phyloP scores from a whole-genome alignment of 2,888 invertebrate species.

The Keiferia lycopersicella region DNA sequence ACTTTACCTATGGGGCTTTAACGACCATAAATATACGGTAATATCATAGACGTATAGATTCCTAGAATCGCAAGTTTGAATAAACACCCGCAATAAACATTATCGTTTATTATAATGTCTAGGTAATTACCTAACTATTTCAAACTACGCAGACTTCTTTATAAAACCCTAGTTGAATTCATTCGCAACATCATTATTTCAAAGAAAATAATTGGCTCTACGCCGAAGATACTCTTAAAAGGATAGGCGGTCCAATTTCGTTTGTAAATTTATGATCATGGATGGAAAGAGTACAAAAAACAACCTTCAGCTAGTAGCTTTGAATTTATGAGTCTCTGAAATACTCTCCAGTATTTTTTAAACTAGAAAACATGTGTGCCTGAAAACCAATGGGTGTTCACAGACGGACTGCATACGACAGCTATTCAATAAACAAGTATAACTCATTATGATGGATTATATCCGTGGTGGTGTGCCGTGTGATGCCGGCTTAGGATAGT shows the following conservation, averaged over 20 bases:
- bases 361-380: constrained; percentile 49
- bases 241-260: not conserved
- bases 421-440: too few species aligned
- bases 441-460: too few species aligned
- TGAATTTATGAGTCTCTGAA: constrained; percentile 3
- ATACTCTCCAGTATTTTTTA: constrained; percentile 34
- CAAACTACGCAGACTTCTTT: not conserved
- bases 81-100: too few species aligned
- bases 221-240: not conserved
- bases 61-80: too few species aligned
- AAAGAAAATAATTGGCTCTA: constrained; percentile 4
- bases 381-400: constrained; percentile 30
- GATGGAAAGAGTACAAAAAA: not conserved
- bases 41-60: too few species aligned
- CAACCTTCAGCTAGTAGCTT: not conserved
- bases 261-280: constrained; percentile 1
- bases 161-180: not conserved
- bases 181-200: not conserved
- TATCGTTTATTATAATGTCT: too few species aligned
- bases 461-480: too few species aligned
- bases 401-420: too few species aligned
- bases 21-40: too few species aligned
- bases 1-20: too few species aligned
- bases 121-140: too few species aligned
- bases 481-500: too few species aligned